Percentiles rank a stretch among this genome's conserved stretches.
These are phyloP conservation scores for Aramus guarauna DNA, from an alignment of 2,113 vertebrate species.

Conservation along the genomic window DNA sequence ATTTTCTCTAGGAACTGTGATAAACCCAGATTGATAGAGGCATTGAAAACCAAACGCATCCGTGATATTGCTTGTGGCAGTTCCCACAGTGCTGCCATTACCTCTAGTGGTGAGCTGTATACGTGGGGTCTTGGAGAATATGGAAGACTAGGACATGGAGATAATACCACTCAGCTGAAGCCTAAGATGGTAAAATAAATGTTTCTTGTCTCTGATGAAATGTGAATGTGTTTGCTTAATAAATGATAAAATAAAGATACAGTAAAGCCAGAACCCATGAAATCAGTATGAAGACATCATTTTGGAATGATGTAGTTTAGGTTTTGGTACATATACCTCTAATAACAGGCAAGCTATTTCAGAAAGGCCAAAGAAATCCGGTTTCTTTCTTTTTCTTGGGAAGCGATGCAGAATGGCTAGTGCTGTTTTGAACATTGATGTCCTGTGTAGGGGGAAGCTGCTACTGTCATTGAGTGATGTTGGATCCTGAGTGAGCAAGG, in stretches of 20 bases:
- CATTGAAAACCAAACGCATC: slow-evolving; percentile 94
- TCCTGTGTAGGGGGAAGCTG: not conserved
- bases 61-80: slow-evolving; percentile 97
- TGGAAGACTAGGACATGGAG: slow-evolving; percentile 93
- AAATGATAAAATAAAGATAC: not conserved
- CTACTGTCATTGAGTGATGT: rapidly evolving
- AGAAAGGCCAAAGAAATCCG: not conserved
- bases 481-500: not conserved
- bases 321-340: not conserved
- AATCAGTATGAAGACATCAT: not conserved
- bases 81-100: slow-evolving; percentile 96
- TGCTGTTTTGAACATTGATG: not conserved
- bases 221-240: not conserved
- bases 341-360: not conserved
- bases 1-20: slow-evolving; percentile 89
- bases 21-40: slow-evolving; percentile 94
- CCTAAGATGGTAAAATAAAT: slow-evolving; percentile 88
- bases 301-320: not conserved
- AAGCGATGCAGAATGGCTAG: not conserved
- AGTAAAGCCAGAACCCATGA: not conserved
- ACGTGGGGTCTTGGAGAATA: slow-evolving; percentile 98
- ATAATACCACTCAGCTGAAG: slow-evolving; percentile 96
- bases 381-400: not conserved
- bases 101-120: slow-evolving; percentile 95
- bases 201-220: not conserved